Evolutionary conservation across 2,113 vertebrate species (phyloP).

Genomic region (Chloropsis cyanopogon): DNA sequence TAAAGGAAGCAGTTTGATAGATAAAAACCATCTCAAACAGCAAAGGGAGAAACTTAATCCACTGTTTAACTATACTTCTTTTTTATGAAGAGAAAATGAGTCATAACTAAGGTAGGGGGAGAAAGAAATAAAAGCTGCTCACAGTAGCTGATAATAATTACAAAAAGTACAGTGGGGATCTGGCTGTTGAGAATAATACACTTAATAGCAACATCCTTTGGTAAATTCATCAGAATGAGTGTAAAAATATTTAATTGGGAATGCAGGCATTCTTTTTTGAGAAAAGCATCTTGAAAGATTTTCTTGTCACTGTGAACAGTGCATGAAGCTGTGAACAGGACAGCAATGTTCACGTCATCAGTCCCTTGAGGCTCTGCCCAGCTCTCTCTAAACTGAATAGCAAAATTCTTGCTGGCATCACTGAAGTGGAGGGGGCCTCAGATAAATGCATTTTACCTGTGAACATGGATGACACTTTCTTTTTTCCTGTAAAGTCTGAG

Average conservation of each 20-base stretch:
- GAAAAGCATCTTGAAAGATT: background rate
- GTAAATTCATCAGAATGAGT: background rate
- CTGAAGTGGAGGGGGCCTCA: background rate
- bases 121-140: constrained; percentile 23
- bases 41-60: background rate
- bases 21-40: background rate
- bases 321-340: background rate
- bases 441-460: background rate
- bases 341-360: background rate
- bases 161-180: background rate
- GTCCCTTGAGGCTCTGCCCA: background rate
- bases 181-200: background rate
- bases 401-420: background rate
- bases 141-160: constrained; percentile 1
- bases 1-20: background rate
- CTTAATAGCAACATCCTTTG: background rate
- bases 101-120: background rate
- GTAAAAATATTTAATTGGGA: background rate
- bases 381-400: background rate
- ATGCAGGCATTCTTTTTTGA: background rate
- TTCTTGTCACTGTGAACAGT: background rate
- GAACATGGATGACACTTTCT: rapidly evolving
- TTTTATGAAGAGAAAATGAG: constrained; percentile 15
- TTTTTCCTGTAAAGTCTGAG: background rate
- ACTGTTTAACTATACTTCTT: background rate